Evolutionary conservation across 2,797 vertebrate species (phyloP).

Genomic region (Scyliorhinus canicula): DNA sequence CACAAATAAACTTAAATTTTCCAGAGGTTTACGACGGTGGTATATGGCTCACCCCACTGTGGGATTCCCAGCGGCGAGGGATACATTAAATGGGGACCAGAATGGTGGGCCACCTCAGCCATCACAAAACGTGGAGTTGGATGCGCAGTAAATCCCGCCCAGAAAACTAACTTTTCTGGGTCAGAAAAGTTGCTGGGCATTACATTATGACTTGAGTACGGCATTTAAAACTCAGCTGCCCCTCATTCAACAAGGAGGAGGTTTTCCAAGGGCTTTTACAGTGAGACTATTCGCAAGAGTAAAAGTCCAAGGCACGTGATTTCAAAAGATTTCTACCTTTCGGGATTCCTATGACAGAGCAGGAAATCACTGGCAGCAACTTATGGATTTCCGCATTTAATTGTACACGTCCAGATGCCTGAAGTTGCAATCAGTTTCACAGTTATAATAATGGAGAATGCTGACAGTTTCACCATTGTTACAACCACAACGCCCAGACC

Average conservation of each 20-base stretch:
- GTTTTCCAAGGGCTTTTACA: background rate
- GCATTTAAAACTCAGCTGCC: background rate
- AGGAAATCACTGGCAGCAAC: background rate
- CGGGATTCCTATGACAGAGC: background rate
- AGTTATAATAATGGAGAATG: background rate
- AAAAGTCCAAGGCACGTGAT: background rate
- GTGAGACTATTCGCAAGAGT: background rate
- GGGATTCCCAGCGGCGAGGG: too few species aligned
- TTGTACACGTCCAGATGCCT: background rate
- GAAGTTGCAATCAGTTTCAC: background rate
- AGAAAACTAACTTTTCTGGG: background rate
- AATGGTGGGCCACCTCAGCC: too few species aligned
- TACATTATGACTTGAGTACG: too few species aligned
- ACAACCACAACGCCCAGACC: background rate
- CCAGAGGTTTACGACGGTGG: too few species aligned
- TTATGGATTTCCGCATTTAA: background rate
- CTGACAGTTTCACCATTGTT: background rate
- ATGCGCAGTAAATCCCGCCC: too few species aligned
- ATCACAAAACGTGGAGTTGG: too few species aligned
- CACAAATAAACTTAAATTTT: too few species aligned
- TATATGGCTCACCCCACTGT: too few species aligned
- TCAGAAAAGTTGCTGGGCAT: background rate
- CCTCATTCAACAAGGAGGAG: background rate
- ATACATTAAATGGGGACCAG: too few species aligned
- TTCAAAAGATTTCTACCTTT: background rate